A percentile compares a stretch with the other conserved stretches of the same genome.
Evolutionary conservation across 2,113 vertebrate species (phyloP).

Genomic region (Varanus komodoensis): DNA sequence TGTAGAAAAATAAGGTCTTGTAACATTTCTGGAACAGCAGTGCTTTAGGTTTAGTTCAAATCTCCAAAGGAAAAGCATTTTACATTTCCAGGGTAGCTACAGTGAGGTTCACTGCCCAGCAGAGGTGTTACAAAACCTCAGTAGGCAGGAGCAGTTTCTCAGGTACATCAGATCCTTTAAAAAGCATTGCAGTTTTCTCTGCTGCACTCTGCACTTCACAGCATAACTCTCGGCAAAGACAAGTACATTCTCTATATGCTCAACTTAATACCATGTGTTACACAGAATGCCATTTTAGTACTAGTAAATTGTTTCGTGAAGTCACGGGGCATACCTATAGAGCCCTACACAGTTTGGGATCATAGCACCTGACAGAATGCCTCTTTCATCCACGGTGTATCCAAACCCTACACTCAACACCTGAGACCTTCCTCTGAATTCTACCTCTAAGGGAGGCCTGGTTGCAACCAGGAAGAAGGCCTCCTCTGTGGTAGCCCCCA

Average conservation of each 20-base stretch:
- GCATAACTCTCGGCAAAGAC: neutral
- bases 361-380: too few species aligned
- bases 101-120: neutral
- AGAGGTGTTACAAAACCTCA: slow-evolving; percentile 4
- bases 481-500: too few species aligned
- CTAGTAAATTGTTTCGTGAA: neutral
- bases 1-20: neutral
- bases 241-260: neutral
- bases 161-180: neutral
- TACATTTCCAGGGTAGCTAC: neutral
- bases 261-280: neutral
- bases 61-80: slow-evolving; percentile 6
- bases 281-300: neutral
- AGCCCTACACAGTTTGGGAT: too few species aligned
- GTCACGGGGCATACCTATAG: neutral
- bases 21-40: neutral
- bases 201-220: neutral
- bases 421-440: too few species aligned
- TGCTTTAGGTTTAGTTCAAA: neutral
- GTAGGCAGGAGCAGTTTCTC: neutral
- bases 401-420: too few species aligned
- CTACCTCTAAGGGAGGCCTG: too few species aligned
- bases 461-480: too few species aligned
- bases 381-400: too few species aligned
- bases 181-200: neutral